Conservation (phyloP, 1,140 invertebrate species). For the Geopemphigus sp. region DNA sequence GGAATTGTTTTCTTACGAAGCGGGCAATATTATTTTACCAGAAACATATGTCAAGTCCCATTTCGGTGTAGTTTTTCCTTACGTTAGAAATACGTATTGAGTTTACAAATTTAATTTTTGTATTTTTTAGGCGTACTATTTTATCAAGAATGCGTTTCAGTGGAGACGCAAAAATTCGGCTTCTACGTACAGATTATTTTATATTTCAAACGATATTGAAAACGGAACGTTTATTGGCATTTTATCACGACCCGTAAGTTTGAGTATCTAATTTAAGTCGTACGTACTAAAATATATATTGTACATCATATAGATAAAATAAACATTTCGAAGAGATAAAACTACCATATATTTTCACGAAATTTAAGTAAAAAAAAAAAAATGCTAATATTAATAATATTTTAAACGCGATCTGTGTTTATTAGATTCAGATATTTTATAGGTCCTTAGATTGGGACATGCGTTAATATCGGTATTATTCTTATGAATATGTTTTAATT, state of each 20-base stretch:
- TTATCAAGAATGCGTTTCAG: constrained; percentile 51
- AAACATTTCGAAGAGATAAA: neutral
- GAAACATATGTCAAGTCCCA: too few species aligned
- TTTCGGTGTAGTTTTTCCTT: too few species aligned
- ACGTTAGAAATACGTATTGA: too few species aligned
- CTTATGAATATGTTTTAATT: constrained; percentile 11
- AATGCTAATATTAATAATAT: neutral
- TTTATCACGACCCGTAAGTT: constrained; percentile 28
- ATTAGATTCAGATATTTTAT: neutral
- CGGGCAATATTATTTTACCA: too few species aligned
- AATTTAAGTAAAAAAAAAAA: neutral
- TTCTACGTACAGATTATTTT: constrained; percentile 42
- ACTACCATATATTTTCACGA: neutral
- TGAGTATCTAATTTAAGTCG: too few species aligned
- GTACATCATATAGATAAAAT: neutral
- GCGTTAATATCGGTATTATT: neutral
- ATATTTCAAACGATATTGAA: constrained; percentile 44
- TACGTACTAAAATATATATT: neutral
- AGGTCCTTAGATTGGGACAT: neutral
- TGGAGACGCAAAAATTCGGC: constrained; percentile 49
- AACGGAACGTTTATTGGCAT: constrained; percentile 51
- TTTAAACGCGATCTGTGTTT: neutral
- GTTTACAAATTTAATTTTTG: neutral
- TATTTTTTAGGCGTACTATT: constrained; percentile 51
- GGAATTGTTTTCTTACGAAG: too few species aligned